Base-by-base conservation (phyloP, 37 sponge, comb jelly and placozoan species). In the Halisarca cf. caerulea region DNA sequence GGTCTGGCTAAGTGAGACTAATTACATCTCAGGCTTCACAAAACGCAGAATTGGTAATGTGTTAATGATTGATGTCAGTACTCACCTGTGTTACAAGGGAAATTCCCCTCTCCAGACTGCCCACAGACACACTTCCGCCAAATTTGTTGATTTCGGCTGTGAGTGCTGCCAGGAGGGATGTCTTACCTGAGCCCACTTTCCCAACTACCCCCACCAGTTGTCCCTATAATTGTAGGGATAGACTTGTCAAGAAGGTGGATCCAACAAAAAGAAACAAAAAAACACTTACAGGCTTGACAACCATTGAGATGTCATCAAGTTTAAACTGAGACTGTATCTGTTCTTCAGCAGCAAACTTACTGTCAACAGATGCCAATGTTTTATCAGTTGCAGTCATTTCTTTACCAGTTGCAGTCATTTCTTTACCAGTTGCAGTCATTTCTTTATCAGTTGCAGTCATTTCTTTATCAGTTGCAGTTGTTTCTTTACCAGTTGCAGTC, bases 131-230 rank as follows among this genome's bases (percentile, higher is more conserved):
- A 85, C 23, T 5, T 14, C 58, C 80, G 28, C 27, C 27, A 45
- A 40, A 53, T 58, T 84, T 88, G 28, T 80, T 89, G 86, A 99
- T 80, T 85, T 99, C 99, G 25, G 88, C 95, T 11, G 91, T 92
- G 33, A 99, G 85, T 38, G 96, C 99, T 38, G 95, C 85, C 35
- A 99, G 85, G 0, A 99, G 87, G 0, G 97, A 96, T 42, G 87
- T 89, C 86, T 99, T 99, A 7, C 99, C 99, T 27, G 92, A 87
- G 0, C 99, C 99, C 39, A 92, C 95, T 55, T 70, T 74, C 0
- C 99, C 99, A 21, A 86, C 66, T 21, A 99, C 90, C 72, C 97
- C 95, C 33, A 99, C 83, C 32, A 99, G 85, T 58, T 96, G 87
- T 8, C 97, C 97, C 92, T 94, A 80, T 33, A 75, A 35, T n/a